These are phyloP conservation scores for Sclerodermus sp. DNA, from an alignment of 2,888 invertebrate genomes.

Conservation along the genomic window DNA sequence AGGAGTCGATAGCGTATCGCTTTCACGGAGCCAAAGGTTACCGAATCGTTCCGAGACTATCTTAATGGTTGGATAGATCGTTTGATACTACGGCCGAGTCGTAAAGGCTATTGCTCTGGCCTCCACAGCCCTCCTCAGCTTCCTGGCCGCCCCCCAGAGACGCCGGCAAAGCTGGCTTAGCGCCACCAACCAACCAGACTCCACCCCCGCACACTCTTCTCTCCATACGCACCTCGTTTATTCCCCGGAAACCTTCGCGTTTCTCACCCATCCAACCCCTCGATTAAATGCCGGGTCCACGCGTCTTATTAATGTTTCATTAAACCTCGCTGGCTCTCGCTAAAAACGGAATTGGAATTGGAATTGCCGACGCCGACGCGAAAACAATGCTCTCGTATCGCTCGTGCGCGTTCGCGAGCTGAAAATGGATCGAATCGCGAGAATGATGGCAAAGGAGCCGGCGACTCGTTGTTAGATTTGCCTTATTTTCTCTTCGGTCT, in stretches of 20 bases:
- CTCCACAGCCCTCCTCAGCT: slow-evolving; percentile 29
- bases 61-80: slow-evolving; percentile 58
- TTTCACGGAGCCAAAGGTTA: slow-evolving; percentile 57
- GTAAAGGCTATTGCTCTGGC: slow-evolving; percentile 57
- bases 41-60: slow-evolving; percentile 59
- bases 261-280: slow-evolving; percentile 12
- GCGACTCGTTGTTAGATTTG: too few species aligned
- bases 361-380: too few species aligned
- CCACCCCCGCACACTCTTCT: slow-evolving; percentile 7
- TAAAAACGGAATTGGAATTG: too few species aligned
- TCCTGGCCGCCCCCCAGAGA: slow-evolving; percentile 19
- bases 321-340: too few species aligned
- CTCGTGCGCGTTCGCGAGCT: too few species aligned
- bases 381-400: too few species aligned
- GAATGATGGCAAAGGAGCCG: too few species aligned
- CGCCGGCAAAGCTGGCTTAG: slow-evolving; percentile 40
- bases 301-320: not conserved
- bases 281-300: not conserved
- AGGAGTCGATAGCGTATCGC: slow-evolving; percentile 56
- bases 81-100: slow-evolving; percentile 59
- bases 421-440: too few species aligned
- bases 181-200: slow-evolving; percentile 33
- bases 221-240: slow-evolving; percentile 43
- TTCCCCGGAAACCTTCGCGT: slow-evolving; percentile 26
- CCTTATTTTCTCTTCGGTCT: too few species aligned